Evolutionary conservation across 1,140 invertebrate species (phyloP).

Genomic region (Sinella curviseta): DNA sequence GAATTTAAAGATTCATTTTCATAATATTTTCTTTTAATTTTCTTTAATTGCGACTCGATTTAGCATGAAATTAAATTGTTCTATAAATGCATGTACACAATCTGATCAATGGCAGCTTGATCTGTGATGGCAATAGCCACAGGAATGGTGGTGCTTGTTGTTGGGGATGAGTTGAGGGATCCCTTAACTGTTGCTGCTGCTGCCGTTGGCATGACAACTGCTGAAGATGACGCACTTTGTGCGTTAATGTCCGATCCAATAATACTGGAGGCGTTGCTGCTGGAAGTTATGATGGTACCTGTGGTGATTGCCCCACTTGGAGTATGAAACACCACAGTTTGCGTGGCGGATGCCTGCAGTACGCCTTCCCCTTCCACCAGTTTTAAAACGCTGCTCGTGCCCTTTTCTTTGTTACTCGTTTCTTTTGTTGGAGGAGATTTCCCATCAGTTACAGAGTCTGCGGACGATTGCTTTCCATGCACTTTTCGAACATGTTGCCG

Average conservation of each 20-base stretch:
- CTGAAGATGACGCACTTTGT: neutral
- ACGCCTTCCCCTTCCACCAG: too few species aligned
- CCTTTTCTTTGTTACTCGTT: neutral
- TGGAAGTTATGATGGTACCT: neutral
- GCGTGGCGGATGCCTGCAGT: too few species aligned
- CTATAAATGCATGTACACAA: neutral
- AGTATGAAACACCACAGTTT: too few species aligned
- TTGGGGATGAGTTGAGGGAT: neutral
- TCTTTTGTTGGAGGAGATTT: too few species aligned
- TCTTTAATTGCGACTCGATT: too few species aligned
- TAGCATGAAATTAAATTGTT: too few species aligned
- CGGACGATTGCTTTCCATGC: neutral
- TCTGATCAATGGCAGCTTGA: neutral
- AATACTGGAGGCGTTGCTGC: neutral
- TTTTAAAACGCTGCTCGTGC: too few species aligned
- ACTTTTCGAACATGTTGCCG: constrained; percentile 20
- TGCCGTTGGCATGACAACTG: neutral
- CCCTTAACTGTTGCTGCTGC: neutral
- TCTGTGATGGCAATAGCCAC: neutral
- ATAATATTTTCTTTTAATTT: too few species aligned
- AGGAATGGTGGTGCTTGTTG: neutral
- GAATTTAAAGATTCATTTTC: too few species aligned
- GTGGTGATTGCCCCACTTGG: too few species aligned
- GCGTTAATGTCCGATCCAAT: neutral
- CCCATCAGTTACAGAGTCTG: too few species aligned